Base-by-base conservation (phyloP, 2,113 vertebrate genomes). In the Paradoxurus hermaphroditus region DNA sequence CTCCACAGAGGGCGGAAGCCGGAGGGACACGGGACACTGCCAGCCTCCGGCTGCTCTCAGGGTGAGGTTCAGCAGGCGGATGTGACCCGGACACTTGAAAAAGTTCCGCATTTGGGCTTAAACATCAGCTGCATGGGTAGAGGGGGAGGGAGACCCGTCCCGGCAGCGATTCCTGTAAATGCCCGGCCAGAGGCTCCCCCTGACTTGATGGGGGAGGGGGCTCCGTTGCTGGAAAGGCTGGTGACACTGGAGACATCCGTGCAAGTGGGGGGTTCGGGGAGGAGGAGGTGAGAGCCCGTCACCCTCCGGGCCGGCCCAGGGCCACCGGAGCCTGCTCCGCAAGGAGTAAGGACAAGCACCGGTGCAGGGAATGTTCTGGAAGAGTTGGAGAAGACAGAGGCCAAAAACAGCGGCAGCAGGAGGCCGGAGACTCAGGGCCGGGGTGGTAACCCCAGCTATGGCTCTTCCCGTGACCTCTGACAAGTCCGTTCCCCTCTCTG, bases 11-110 rank as follows among this genome's bases (percentile, higher is more conserved):
- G n/a, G 29, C 19, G 25, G 93, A 77, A 11, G 21, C 4, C 2
- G 0, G 29, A 46, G 29, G 41, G 75, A 39, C 70, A 27, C 12
- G 0, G 0, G 6, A 1, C 23, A 1, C 29, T 0, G 10, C 1
- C 0, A 1, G 36, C 18, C 8, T 46, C 86, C 8, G 8, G 23
- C 36, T 9, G 2, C 29, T 4, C 88, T 44, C 79, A n/a, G 25
- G n/a, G 25, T 27, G 78, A 65, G 39, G 67, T 51, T 15, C 51
- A 34, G 13, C 63, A 3, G n/a, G 23, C 23, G 41, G 53, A 62
- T 3, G 91, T 13, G 34, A 44, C 9, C 39, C 13, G 49, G 73
- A 68, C 16, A 2, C 34, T 41, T 0, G 4, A 4, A 1, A 29
- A 85, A 79, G 19, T 29, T 13, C 29, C 18, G 21, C 78, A 53